Base-by-base conservation (phyloP, 2,888 invertebrate genomes). In the Tenthredo amoena region DNA sequence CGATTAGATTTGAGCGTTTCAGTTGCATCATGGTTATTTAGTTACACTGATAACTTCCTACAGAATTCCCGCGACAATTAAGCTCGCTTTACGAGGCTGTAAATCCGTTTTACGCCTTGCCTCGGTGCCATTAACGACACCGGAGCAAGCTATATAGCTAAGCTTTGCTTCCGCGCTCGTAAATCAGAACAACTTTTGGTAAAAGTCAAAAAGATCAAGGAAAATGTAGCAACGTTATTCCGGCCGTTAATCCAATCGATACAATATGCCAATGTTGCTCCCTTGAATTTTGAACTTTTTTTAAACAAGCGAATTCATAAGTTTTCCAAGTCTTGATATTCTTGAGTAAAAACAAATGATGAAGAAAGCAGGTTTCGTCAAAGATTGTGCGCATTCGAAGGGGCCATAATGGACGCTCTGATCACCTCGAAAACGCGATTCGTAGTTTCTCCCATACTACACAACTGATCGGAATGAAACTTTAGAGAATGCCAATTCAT, bases 21-120 rank as follows among this genome's bases (percentile, higher is more conserved):
- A 81, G 62, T 62, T 62, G 62, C 58, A 81, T 40, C 81, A 40
- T 40, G 62, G 21, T 37, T 40, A 62, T 81, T 81, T 12, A n/a
- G 40, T 58, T 62, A 26, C 26, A 62, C 21, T 21, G 62, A 62
- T 81, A 81, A 21, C 58, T 58, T 40, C 21, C 26, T 21, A 62
- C 34, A 62, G 62, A 15, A 62, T 81, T 81, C 58, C 58, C 18
- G 62, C 62, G 40, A 62, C 81, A 58, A 81, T 81, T 81, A 81
- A 58, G 62, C 81, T 62, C 37, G 37, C 62, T 81, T 62, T 81
- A 81, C 62, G 81, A 81, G 58, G 58, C 40, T 62, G 62, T 81
- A 81, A 81, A 58, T 81, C 26, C 81, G 62, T 81, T 81, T 81
- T 58, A 81, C 81, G 62, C 62, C 81, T 62, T 40, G 40, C 62